Base-by-base conservation (phyloP, 2,113 vertebrate species). In the Poecile atricapillus region DNA sequence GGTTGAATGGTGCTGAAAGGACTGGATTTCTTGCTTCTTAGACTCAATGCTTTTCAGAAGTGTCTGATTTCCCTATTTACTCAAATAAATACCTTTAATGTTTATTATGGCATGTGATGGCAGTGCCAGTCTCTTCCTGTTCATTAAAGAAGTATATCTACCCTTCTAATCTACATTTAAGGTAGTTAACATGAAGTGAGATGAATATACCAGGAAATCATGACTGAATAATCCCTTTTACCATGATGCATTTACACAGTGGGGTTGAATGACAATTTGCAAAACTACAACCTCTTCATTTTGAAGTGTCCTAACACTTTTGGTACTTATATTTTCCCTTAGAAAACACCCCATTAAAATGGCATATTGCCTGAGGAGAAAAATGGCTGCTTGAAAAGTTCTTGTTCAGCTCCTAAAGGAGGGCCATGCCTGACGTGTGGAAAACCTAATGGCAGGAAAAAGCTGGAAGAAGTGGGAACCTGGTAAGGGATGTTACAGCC, bases 361-460 rank as follows among this genome's bases (percentile, higher is more conserved):
- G 13, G 2, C 3, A 7, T 49, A 24, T 10, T 70, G 16, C 49
- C 63, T 58, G 37, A 60, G 31, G 49, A 82, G 20, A 71, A 24
- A 49, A 79, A 55, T 13, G 1, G 3, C 1, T 31, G 7, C 60
- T 52, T 65, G 39, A 23, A 83, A 70, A 92, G 13, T 13, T 43
- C 43, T 50, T 89, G 16, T 27, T 78, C 41, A 25, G 13, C 35
- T 86, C 64, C 27, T 1, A 8, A 6, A 63, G 35, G 30, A 83
- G 11, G 8, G 11, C 5, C 1, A 1, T 73, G 39, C 5, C n/a
- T 14, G 12, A 2, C 9, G 11, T 59, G 6, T 67, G 30, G 23
- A 91, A 77, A 55, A 83, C 24, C 19, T 81, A 28, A 74, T 4
- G 31, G 20, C 11, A 77, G 27, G 33, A 92, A 52, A 24, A 80